Percentiles rank a stretch among this genome's conserved stretches.
These are phyloP conservation scores for Polia nebulosa DNA, from an alignment of 2,888 invertebrate genomes.

Conservation along the genomic window DNA sequence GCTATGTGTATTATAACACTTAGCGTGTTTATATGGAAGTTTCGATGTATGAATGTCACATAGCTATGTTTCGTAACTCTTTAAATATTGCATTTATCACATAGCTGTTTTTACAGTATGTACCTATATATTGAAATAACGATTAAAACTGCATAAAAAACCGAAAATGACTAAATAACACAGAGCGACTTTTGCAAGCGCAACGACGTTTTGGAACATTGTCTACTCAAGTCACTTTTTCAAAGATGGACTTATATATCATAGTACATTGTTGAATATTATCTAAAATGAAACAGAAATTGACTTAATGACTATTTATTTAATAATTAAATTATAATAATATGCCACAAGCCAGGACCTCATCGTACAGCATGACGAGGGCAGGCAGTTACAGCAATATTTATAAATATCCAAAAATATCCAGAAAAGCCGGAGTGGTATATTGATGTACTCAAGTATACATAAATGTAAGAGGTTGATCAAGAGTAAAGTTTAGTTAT, in stretches of 20 bases:
- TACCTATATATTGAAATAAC: too few relatives aligned
- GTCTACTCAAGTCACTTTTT: background rate
- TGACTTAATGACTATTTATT: constrained; percentile 51
- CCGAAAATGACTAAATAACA: too few relatives aligned
- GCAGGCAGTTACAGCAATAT: background rate
- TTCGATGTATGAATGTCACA: too few relatives aligned
- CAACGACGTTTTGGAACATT: too few relatives aligned
- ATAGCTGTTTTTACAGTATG: too few relatives aligned
- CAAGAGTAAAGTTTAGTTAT: background rate
- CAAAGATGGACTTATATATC: too few relatives aligned
- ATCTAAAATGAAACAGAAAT: constrained; percentile 26
- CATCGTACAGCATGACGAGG: background rate
- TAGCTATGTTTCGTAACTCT: too few relatives aligned
- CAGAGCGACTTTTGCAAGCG: too few relatives aligned
- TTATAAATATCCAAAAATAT: constrained; percentile 8
- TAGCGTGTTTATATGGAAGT: too few relatives aligned
- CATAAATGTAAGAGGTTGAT: background rate
- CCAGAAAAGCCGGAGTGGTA: background rate
- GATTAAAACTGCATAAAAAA: too few relatives aligned
- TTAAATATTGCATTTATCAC: too few relatives aligned
- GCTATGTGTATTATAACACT: too few relatives aligned
- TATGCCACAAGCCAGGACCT: constrained; percentile 47
- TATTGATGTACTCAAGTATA: background rate
- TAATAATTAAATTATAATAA: constrained; percentile 51
- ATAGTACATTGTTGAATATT: background rate